phyloP scores from a whole-genome alignment of 2,113 vertebrate genomes.

The Tapirus terrestris region DNA sequence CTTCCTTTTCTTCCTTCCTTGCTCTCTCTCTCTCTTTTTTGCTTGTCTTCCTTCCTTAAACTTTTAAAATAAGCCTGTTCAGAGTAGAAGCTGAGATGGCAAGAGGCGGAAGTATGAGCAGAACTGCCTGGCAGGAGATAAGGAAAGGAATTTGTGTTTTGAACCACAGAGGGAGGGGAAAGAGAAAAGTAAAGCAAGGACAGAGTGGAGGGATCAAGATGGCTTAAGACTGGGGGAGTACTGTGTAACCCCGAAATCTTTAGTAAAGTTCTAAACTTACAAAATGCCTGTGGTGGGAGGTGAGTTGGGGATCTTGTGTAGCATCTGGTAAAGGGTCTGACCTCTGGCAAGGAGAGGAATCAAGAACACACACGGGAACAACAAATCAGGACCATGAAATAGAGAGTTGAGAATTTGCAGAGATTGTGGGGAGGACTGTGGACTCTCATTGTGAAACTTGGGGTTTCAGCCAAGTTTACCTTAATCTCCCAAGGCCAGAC shows the following conservation, averaged over 20 bases:
- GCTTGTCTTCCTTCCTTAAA: background rate
- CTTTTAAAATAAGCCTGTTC: slow-evolving; percentile 5
- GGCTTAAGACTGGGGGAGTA: background rate
- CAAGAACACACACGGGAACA: slow-evolving; percentile 59
- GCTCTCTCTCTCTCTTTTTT: too few species aligned
- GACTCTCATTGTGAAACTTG: slow-evolving; percentile 41
- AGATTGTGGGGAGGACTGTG: slow-evolving; percentile 47
- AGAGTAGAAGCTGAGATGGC: slow-evolving; percentile 4
- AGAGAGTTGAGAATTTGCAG: slow-evolving; percentile 48
- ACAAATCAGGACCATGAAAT: slow-evolving; percentile 46
- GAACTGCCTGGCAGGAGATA: background rate
- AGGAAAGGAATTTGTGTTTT: slow-evolving; percentile 38
- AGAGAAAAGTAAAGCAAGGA: background rate
- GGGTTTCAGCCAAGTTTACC: slow-evolving; percentile 67
- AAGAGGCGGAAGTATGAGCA: background rate
- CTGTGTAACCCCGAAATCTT: background rate
- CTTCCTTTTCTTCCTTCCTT: too few species aligned
- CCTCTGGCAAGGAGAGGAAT: slow-evolving; percentile 59
- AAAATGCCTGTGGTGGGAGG: background rate
- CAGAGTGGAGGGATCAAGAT: background rate
- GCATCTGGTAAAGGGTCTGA: slow-evolving; percentile 45
- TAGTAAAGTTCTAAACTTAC: background rate
- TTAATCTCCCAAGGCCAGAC: slow-evolving; percentile 58
- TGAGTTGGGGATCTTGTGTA: background rate
- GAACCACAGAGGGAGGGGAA: background rate